These are phyloP conservation scores for Drosophila willistoni DNA, from an alignment of 1,140 invertebrate species.

Conservation along the genomic window DNA sequence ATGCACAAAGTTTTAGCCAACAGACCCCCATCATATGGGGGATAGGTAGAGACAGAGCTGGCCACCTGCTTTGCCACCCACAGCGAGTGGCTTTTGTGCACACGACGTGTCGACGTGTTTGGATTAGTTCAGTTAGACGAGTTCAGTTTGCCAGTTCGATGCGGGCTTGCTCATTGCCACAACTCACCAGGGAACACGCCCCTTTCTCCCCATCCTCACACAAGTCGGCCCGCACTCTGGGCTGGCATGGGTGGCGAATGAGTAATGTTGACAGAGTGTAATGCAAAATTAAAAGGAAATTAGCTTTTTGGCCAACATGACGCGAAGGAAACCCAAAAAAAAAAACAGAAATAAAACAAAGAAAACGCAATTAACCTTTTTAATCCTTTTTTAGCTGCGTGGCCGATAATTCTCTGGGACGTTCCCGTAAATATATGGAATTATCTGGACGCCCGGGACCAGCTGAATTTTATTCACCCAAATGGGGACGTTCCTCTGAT, in stretches of 20 bases:
- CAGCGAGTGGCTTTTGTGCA: conserved; percentile 70
- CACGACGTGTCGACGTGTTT: conserved; percentile 67
- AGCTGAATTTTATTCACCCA: conserved; percentile 86
- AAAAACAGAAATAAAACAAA: conserved; percentile 29
- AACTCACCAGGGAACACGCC: conserved; percentile 21
- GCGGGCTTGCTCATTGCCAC: conserved; percentile 35
- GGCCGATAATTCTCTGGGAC: conserved; percentile 88
- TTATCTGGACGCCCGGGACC: conserved; percentile 87
- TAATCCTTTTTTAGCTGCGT: conserved; percentile 85
- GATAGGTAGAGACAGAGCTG: not conserved
- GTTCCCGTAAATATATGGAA: conserved; percentile 87
- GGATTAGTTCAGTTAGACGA: conserved; percentile 59
- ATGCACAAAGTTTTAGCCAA: conserved; percentile 68
- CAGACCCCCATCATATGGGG: conserved; percentile 25
- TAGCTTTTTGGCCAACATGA: conserved; percentile 45
- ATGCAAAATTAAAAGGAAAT: conserved; percentile 64
- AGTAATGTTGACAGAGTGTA: conserved; percentile 53
- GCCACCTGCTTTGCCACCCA: conserved; percentile 42
- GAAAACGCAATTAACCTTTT: conserved; percentile 47
- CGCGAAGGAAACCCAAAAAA: not conserved
- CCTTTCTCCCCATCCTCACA: too few relatives aligned
- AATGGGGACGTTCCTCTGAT: conserved; percentile 84
- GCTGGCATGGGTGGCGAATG: conserved; percentile 30
- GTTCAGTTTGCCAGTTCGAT: conserved; percentile 42
- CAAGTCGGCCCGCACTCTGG: not conserved